Percentiles rank a stretch among this genome's conserved stretches.
phyloP scores from a whole-genome alignment of 2,797 vertebrate species.

The Xenopus petersii region DNA sequence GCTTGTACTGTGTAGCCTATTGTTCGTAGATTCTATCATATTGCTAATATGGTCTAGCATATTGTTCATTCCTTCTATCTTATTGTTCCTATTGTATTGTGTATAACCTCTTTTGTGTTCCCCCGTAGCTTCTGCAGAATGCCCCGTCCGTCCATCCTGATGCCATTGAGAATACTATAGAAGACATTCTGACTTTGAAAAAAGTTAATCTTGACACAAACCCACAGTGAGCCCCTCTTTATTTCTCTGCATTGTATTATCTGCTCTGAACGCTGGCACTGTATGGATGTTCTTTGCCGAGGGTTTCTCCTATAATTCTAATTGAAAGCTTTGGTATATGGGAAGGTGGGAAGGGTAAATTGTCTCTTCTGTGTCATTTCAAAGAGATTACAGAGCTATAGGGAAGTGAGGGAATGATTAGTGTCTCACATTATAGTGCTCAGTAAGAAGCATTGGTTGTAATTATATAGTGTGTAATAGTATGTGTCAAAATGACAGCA shows the following conservation, averaged over 20 bases:
- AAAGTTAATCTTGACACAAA: constrained; percentile 92
- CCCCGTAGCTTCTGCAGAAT: constrained; percentile 81
- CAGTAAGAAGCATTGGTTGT: too few species aligned
- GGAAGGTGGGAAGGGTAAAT: background rate
- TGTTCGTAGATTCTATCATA: too few species aligned
- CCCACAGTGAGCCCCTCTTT: constrained; percentile 83
- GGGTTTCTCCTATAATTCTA: background rate
- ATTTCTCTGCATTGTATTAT: background rate
- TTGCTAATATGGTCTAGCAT: too few species aligned
- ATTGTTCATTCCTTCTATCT: too few species aligned
- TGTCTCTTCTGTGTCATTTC: background rate
- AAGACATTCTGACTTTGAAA: constrained; percentile 91
- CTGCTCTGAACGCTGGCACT: background rate
- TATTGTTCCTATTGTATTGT: too few species aligned
- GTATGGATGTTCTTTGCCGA: background rate
- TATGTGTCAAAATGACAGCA: too few species aligned
- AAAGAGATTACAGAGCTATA: background rate
- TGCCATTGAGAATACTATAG: constrained; percentile 93
- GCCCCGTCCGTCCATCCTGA: constrained; percentile 85
- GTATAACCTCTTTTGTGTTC: constrained; percentile 2
- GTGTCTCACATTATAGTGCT: too few species aligned
- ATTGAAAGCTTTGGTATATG: background rate
- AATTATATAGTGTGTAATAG: background rate
- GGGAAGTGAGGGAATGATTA: too few species aligned
- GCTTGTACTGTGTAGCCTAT: too few species aligned